A percentile compares a stretch with the other conserved stretches of the same genome.
These are phyloP conservation scores for Nyctereutes procyonoides DNA, from an alignment of 2,113 vertebrate species.

Conservation along the genomic window DNA sequence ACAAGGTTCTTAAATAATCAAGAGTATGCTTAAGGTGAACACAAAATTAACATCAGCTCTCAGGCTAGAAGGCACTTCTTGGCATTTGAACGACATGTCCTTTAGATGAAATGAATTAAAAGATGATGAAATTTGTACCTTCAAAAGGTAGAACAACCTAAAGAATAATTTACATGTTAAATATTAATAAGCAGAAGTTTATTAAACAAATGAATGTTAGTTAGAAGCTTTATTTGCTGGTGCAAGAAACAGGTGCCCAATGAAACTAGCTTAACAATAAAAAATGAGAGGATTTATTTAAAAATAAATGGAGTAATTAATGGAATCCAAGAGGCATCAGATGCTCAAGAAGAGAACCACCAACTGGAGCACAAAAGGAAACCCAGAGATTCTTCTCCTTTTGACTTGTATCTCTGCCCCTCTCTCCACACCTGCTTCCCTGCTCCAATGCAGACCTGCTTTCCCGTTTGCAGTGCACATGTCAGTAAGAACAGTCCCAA, in stretches of 20 bases:
- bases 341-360: not conserved
- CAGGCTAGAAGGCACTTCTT: slow-evolving; percentile 15
- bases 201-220: not conserved
- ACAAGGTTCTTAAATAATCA: slow-evolving; percentile 45
- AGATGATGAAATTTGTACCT: not conserved
- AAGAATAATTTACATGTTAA: slow-evolving; percentile 22
- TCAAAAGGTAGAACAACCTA: not conserved
- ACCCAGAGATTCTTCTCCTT: not conserved
- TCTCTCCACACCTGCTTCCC: not conserved
- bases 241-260: not conserved
- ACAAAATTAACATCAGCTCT: slow-evolving; percentile 40
- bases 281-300: not conserved
- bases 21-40: not conserved
- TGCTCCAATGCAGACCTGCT: not conserved
- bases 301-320: not conserved
- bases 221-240: slow-evolving; percentile 12
- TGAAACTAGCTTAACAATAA: slow-evolving; percentile 23
- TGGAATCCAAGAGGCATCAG: not conserved
- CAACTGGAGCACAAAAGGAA: not conserved
- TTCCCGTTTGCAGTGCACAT: not conserved
- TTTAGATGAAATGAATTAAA: slow-evolving; percentile 50
- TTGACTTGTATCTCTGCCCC: not conserved
- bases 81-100: not conserved
- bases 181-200: not conserved
- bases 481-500: not conserved